Percentiles rank a stretch among this genome's conserved stretches.
Conservation (phyloP, 2,113 vertebrate species). For the Stegastes partitus region DNA sequence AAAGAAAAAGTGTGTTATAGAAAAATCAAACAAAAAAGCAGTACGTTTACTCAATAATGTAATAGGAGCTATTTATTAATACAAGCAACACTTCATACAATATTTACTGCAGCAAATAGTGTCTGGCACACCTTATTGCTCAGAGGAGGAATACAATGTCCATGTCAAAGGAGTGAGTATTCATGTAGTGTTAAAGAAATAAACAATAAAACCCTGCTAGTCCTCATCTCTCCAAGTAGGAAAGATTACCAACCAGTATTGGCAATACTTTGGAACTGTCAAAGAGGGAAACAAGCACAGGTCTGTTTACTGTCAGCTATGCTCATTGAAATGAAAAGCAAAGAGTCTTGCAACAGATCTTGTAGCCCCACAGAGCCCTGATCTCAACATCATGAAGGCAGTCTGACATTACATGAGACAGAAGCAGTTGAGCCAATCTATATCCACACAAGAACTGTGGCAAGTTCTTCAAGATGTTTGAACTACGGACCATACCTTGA, state of each 20-base stretch:
- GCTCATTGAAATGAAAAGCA: not conserved
- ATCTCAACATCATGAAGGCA: not conserved
- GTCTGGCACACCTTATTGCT: too few relatives aligned
- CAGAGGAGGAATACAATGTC: too few relatives aligned
- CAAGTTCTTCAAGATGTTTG: not conserved
- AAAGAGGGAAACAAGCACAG: constrained; percentile 6
- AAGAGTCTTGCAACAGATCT: not conserved
- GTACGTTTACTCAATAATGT: not conserved
- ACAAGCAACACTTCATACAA: not conserved
- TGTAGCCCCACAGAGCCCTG: not conserved
- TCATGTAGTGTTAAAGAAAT: not conserved
- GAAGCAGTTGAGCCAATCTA: not conserved
- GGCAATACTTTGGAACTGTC: not conserved
- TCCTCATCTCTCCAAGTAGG: not conserved
- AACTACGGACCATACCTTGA: too few relatives aligned
- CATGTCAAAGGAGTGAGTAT: not conserved
- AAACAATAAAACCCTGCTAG: not conserved
- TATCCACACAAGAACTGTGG: not conserved
- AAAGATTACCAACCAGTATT: constrained; percentile 1
- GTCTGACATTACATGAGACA: not conserved
- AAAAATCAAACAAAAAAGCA: not conserved
- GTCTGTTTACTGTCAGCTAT: not conserved
- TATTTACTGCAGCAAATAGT: not conserved
- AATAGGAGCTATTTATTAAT: not conserved
- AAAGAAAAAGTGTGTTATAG: not conserved